These are phyloP conservation scores for Chroicocephalus ridibundus DNA, from an alignment of 2,113 vertebrate species.

Conservation along the genomic window DNA sequence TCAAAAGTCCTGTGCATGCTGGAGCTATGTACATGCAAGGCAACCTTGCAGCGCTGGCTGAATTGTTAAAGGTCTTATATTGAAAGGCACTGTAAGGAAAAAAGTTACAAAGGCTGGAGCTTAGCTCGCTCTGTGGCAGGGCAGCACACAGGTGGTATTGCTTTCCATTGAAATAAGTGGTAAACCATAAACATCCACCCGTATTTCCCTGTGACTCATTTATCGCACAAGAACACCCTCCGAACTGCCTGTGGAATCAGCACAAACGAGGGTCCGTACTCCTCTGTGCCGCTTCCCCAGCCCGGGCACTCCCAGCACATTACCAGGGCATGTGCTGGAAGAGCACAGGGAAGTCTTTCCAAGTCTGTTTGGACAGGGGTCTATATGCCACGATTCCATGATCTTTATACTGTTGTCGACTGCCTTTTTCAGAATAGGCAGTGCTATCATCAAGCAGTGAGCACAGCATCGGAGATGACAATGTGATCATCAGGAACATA, in stretches of 20 bases:
- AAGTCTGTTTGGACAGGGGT: not conserved
- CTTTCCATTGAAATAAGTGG: not conserved
- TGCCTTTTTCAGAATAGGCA: not conserved
- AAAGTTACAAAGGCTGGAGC: too few relatives aligned
- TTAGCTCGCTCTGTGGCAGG: accelerated
- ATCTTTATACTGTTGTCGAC: accelerated
- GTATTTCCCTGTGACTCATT: not conserved
- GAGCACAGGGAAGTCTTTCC: not conserved
- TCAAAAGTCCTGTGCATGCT: not conserved
- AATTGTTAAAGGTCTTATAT: accelerated
- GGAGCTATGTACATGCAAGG: not conserved
- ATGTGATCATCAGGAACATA: accelerated
- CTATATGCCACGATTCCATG: accelerated
- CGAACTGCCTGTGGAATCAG: accelerated
- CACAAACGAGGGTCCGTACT: accelerated
- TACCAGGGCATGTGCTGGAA: not conserved
- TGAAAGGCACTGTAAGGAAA: accelerated
- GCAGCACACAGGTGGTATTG: not conserved
- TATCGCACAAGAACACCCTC: not conserved
- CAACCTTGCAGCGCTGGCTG: not conserved
- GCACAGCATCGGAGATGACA: accelerated
- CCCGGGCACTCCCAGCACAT: too few relatives aligned
- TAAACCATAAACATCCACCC: not conserved
- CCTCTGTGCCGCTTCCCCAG: not conserved
- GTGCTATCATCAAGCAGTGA: not conserved